Conservation (phyloP, 1,140 invertebrate species). For the Meloidogyne exigua region DNA sequence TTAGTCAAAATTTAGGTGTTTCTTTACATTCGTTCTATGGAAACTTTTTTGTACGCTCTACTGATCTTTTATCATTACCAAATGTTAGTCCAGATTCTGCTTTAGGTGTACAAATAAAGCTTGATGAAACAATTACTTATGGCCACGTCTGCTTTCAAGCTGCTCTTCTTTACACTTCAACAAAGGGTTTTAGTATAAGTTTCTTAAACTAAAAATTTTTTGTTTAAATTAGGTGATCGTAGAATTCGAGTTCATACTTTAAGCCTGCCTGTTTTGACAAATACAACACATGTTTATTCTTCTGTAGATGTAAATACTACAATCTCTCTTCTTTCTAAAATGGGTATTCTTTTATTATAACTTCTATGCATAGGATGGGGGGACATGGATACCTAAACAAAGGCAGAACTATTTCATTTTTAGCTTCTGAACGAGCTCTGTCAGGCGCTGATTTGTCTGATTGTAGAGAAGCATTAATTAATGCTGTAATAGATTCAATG, state of each 20-base stretch:
- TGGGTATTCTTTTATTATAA: conserved; percentile 52
- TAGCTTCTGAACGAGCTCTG: conserved; percentile 85
- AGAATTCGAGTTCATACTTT: conserved; percentile 95
- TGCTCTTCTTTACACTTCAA: conserved; percentile 92
- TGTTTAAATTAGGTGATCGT: conserved; percentile 75
- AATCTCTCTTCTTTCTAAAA: conserved; percentile 72
- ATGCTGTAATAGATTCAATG: conserved; percentile 86
- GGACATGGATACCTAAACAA: no score
- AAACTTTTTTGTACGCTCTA: conserved; percentile 97
- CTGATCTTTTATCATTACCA: conserved; percentile 88
- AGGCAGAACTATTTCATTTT: no score
- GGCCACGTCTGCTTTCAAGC: conserved; percentile 94
- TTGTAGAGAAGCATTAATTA: conserved; percentile 90
- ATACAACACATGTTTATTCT: conserved; percentile 80
- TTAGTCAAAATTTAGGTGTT: conserved; percentile 67
- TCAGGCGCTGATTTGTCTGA: conserved; percentile 78
- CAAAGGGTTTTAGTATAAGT: conserved; percentile 74
- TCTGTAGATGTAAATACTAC: conserved; percentile 94
- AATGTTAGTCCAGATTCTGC: conserved; percentile 97
- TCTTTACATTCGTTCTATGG: conserved; percentile 97
- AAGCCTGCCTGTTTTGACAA: conserved; percentile 83
- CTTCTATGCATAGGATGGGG: no score
- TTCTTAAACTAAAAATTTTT: neutral
- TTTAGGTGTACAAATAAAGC: conserved; percentile 92
- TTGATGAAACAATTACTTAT: conserved; percentile 86